Base-by-base conservation (phyloP, 2,797 vertebrate genomes). In the Anguilla anguilla region DNA sequence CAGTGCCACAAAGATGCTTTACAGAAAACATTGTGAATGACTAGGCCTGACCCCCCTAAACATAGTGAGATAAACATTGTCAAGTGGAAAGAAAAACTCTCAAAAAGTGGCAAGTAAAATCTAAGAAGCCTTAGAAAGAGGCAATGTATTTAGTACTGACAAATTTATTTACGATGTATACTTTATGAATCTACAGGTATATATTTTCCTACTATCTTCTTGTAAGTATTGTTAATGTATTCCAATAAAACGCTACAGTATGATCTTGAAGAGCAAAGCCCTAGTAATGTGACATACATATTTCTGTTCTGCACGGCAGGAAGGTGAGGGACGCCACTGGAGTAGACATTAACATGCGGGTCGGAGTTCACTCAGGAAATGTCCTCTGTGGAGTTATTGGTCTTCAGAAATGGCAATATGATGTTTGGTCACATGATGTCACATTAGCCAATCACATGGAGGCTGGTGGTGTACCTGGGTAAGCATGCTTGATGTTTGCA, bases 361-460 rank as follows among this genome's bases (percentile, higher is more conserved):
- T 99, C 0, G 98, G 98, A 2, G 98, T 99, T 82, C 98, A 99
- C 91, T 99, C 98, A 0, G 98, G 98, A 83, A 99, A 99, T 0
- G 98, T 99, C 51, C 96, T 99, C 35, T 99, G 98, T 10, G 98
- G 98, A 0, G 98, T 99, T 6, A 99, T 99, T 11, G 98, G 98
- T 39, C 95, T 99, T 83, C 98, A 98, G 94, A 99, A 99, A 92
- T 99, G 98, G 98, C 98, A 99, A 88, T 99, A 98, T 0, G 98
- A 99, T 28, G 98, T 99, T 17, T 99, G 98, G 98, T 99, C 98
- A 83, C 98, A 99, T 74, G 98, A 99, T 28, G 98, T 99, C 61
- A 98, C 98, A 1, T 92, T 99, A 92, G 98, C 98, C 92, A 99
- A 99, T 91, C 97, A 99, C 89, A 98, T 99, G 98, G 98, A 99